Evolutionary conservation across 30 jellyfish, hydroid and myxozoan species (phyloP).

Genomic region (Aurelia coerulea): DNA sequence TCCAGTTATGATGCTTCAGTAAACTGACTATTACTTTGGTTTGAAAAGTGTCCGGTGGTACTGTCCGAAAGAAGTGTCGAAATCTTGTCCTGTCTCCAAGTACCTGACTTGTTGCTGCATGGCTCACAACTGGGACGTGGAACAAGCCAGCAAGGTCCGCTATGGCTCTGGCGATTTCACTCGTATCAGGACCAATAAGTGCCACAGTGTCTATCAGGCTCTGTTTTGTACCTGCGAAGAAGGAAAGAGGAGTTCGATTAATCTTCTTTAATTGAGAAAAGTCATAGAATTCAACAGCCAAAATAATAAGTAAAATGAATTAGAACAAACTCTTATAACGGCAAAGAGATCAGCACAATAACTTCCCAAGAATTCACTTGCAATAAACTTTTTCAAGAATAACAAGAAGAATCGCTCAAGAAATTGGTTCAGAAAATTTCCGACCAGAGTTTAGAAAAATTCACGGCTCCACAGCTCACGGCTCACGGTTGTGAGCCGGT

Average conservation of each 20-base stretch:
- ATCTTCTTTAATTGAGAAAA: no score
- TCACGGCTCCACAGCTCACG: no score
- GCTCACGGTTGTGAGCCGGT: no score
- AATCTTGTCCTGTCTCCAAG: constrained; percentile 74
- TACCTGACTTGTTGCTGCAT: constrained; percentile 77
- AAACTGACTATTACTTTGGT: constrained; percentile 60
- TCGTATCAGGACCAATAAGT: constrained; percentile 81
- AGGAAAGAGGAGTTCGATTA: neutral
- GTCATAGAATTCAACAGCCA: no score
- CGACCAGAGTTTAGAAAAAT: no score
- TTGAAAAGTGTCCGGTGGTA: constrained; percentile 79
- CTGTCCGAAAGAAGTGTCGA: constrained; percentile 86
- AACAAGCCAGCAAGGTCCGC: constrained; percentile 83
- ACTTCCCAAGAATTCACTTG: no score
- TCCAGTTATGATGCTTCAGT: constrained; percentile 64
- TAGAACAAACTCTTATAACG: no score
- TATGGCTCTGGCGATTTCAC: constrained; percentile 87
- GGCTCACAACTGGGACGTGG: constrained; percentile 89
- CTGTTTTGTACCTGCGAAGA: constrained; percentile 3
- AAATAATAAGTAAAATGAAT: no score
- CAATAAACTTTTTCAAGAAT: no score
- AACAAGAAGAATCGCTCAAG: no score
- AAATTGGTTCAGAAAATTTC: no score
- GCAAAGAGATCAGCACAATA: no score
- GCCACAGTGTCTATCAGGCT: constrained; percentile 58